Conservation (phyloP, 2,797 vertebrate species). For the Mormyrops boulengeri region DNA sequence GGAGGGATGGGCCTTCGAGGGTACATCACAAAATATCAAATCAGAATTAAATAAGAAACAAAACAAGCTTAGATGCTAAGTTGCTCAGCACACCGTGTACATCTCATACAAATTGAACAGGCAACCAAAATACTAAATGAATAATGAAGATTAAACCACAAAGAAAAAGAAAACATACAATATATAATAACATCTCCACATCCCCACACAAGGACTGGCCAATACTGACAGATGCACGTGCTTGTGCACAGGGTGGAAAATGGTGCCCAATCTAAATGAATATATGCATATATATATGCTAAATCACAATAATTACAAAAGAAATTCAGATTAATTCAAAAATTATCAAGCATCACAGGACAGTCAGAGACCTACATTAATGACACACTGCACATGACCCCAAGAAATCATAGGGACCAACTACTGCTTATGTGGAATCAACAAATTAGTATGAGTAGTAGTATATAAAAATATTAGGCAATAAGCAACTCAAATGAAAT, state of each 20-base stretch:
- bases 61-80: neutral
- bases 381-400: neutral
- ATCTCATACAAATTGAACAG: neutral
- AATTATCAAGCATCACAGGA: neutral
- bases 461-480: neutral
- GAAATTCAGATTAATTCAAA: neutral
- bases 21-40: neutral
- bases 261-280: neutral
- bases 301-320: neutral
- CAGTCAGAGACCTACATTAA: neutral
- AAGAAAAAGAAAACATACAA: neutral
- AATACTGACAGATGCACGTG: neutral
- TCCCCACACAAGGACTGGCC: neutral
- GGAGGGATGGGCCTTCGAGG: neutral
- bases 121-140: neutral
- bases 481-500: neutral
- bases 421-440: neutral
- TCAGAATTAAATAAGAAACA: neutral
- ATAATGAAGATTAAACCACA: neutral
- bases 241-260: neutral
- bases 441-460: neutral
- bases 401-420: neutral
- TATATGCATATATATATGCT: neutral
- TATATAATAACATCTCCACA: neutral
- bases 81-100: neutral